A percentile compares a stretch with the other conserved stretches of the same genome.
phyloP scores from a whole-genome alignment of 1,140 invertebrate species.

The Drosophila sproati region DNA sequence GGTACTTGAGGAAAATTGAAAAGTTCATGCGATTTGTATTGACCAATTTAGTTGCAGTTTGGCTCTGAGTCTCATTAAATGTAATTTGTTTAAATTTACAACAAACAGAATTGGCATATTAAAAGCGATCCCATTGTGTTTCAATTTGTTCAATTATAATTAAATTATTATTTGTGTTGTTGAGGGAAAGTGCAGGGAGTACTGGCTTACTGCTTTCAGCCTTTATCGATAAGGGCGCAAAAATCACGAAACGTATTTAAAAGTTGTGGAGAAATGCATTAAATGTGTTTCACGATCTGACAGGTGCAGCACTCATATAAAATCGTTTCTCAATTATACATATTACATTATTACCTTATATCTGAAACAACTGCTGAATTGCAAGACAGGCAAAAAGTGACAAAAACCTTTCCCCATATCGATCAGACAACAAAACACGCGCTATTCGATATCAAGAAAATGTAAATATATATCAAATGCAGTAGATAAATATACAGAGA shows the following conservation, averaged over 20 bases:
- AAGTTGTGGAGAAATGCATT: slow-evolving; percentile 14
- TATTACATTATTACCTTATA: background rate
- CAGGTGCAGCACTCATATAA: slow-evolving; percentile 21
- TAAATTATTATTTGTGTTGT: slow-evolving; percentile 5
- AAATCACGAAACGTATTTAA: slow-evolving; percentile 42
- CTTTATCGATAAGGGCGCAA: slow-evolving; percentile 29
- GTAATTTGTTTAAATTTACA: slow-evolving; percentile 47
- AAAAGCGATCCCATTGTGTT: slow-evolving; percentile 30
- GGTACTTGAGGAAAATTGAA: slow-evolving; percentile 24
- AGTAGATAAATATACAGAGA: background rate
- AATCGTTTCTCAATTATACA: background rate
- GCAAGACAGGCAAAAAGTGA: background rate
- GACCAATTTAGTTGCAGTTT: slow-evolving; percentile 12
- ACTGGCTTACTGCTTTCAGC: slow-evolving; percentile 10
- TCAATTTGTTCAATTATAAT: slow-evolving; percentile 25
- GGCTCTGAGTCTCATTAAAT: slow-evolving; percentile 49
- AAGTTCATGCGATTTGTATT: slow-evolving; percentile 33
- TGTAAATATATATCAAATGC: background rate
- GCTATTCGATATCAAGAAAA: background rate
- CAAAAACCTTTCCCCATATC: background rate
- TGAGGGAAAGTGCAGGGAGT: slow-evolving; percentile 36
- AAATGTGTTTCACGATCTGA: slow-evolving; percentile 29
- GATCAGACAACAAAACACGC: background rate
- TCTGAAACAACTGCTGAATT: background rate
- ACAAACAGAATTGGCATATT: slow-evolving; percentile 15